Conservation (phyloP, 1,140 invertebrate species). For the Diprion similis region DNA sequence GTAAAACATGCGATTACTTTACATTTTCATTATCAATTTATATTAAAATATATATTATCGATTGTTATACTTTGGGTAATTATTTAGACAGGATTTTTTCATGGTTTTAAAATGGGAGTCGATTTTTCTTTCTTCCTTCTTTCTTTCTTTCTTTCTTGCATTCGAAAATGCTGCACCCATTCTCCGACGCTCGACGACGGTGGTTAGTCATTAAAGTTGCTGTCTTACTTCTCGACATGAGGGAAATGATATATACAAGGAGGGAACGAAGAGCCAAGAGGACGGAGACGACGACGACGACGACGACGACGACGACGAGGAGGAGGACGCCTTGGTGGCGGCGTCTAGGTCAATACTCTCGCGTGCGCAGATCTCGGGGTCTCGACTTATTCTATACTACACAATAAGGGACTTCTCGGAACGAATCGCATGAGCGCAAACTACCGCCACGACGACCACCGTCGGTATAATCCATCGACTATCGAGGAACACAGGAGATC, state of each 20-base stretch:
- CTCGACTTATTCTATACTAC: neutral
- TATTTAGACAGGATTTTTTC: neutral
- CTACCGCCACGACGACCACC: too few relatives aligned
- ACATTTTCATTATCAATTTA: too few relatives aligned
- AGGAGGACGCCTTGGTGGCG: neutral
- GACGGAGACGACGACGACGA: neutral
- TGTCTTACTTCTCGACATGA: neutral
- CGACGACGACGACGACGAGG: neutral
- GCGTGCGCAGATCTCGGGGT: neutral
- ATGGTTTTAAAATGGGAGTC: neutral
- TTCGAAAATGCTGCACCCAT: neutral
- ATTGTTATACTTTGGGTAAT: too few relatives aligned
- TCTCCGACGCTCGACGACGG: neutral
- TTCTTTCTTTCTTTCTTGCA: neutral
- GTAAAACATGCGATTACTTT: too few relatives aligned
- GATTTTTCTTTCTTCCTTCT: neutral
- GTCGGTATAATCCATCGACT: too few relatives aligned
- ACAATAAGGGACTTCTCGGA: neutral
- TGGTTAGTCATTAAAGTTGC: too few relatives aligned
- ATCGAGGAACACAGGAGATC: too few relatives aligned
- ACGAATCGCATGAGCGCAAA: neutral
- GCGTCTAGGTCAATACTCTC: constrained; percentile 1
- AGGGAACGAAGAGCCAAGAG: too few relatives aligned
- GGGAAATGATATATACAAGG: too few relatives aligned
- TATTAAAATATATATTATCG: too few relatives aligned